A percentile compares a stretch with the other conserved stretches of the same genome.
phyloP scores from a whole-genome alignment of 1,140 invertebrate genomes.

The Harlomillsia oculata region DNA sequence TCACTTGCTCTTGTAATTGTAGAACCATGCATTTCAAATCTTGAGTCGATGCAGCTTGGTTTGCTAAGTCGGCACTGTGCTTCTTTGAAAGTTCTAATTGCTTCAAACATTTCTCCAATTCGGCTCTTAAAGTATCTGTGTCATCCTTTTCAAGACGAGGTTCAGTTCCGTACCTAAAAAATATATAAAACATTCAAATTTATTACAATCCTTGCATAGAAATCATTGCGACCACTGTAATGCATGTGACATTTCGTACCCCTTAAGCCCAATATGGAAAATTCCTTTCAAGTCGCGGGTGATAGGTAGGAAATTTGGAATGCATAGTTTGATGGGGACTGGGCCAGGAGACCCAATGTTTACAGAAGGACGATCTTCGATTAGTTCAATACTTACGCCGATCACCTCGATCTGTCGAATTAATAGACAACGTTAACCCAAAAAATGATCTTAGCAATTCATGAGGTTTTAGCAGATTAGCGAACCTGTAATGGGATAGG shows the following conservation, averaged over 20 bases:
- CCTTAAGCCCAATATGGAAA: conserved; percentile 50
- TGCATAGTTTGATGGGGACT: conserved; percentile 63
- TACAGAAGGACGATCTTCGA: conserved; percentile 65
- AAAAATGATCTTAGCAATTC: background rate
- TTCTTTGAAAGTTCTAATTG: conserved; percentile 17
- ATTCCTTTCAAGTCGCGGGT: conserved; percentile 57
- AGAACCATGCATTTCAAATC: conserved; percentile 20
- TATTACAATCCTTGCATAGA: background rate
- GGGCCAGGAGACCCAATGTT: conserved; percentile 74
- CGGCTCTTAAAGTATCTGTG: background rate
- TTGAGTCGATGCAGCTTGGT: conserved; percentile 7
- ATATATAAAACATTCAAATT: no score
- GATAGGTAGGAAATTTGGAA: conserved; percentile 55
- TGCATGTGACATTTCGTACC: background rate
- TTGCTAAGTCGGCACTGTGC: conserved; percentile 9
- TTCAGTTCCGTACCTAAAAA: background rate
- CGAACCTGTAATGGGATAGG: conserved; percentile 67
- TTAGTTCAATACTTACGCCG: conserved; percentile 62
- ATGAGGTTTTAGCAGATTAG: conserved; percentile 8
- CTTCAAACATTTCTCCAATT: conserved; percentile 12
- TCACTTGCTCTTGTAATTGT: conserved; percentile 25
- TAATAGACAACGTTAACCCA: conserved; percentile 13
- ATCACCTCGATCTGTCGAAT: conserved; percentile 47
- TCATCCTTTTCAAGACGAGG: background rate
- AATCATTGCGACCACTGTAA: background rate